Evolutionary conservation across 2,113 vertebrate genomes (phyloP).

Genomic region (Cathartes aura): DNA sequence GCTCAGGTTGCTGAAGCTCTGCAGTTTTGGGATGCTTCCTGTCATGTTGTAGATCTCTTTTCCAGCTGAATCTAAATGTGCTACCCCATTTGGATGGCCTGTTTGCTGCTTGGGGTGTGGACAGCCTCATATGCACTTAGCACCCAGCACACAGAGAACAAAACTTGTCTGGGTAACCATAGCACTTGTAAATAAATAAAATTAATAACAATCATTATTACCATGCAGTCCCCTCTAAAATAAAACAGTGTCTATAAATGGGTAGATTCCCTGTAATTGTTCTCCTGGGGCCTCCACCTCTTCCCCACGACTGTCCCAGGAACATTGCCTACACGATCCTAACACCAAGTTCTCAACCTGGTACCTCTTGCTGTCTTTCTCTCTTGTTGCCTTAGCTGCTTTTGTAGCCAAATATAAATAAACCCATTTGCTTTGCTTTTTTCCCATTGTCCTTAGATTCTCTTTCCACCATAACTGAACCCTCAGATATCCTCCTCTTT

Average conservation of each 20-base stretch:
- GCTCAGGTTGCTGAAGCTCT: background rate
- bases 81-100: background rate
- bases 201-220: background rate
- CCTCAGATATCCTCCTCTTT: background rate
- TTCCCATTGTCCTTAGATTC: background rate
- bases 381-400: background rate
- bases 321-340: background rate
- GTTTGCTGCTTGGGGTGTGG: background rate
- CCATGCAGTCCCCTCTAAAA: background rate
- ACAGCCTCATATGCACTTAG: background rate
- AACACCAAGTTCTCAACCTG: slow-evolving; percentile 15
- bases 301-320: background rate
- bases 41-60: background rate
- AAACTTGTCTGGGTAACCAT: background rate
- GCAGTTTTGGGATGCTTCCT: background rate
- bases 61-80: background rate
- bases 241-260: slow-evolving; percentile 37
- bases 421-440: background rate
- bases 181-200: slow-evolving; percentile 41
- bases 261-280: background rate
- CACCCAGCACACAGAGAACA: background rate
- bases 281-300: background rate
- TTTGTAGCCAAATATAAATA: slow-evolving; percentile 6
- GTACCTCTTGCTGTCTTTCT: background rate
- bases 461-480: background rate